A percentile compares a stretch with the other conserved stretches of the same genome.
Conservation (phyloP, 2,797 vertebrate species). For the Lepus townsendii region DNA sequence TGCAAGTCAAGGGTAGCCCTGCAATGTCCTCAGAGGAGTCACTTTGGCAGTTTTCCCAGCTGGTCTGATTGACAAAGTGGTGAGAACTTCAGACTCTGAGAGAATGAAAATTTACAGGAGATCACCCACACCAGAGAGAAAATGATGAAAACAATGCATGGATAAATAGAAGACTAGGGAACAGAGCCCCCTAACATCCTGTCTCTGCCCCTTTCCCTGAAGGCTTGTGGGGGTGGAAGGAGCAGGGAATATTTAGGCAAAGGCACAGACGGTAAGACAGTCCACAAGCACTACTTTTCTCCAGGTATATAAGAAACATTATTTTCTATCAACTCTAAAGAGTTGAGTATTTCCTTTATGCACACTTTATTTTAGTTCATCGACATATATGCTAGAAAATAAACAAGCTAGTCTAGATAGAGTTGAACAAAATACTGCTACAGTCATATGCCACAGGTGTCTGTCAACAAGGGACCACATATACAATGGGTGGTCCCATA, state of each 20-base stretch:
- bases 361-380: conserved; percentile 5
- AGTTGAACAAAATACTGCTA: background rate
- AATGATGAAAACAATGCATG: background rate
- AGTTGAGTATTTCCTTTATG: background rate
- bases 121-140: background rate
- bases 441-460: background rate
- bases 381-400: background rate
- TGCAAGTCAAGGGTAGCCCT: background rate
- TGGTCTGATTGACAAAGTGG: background rate
- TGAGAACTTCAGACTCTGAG: background rate
- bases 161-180: background rate
- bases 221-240: background rate
- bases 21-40: background rate
- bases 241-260: background rate
- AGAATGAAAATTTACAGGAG: background rate
- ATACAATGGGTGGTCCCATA: too few species aligned
- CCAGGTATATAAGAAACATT: background rate
- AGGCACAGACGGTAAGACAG: background rate
- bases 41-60: conserved; percentile 30
- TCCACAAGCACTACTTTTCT: background rate
- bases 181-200: background rate
- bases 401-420: background rate
- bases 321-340: background rate
- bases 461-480: background rate
- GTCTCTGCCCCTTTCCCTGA: background rate